Conservation (phyloP, 2,797 vertebrate species). For the Argyrosomus regius region DNA sequence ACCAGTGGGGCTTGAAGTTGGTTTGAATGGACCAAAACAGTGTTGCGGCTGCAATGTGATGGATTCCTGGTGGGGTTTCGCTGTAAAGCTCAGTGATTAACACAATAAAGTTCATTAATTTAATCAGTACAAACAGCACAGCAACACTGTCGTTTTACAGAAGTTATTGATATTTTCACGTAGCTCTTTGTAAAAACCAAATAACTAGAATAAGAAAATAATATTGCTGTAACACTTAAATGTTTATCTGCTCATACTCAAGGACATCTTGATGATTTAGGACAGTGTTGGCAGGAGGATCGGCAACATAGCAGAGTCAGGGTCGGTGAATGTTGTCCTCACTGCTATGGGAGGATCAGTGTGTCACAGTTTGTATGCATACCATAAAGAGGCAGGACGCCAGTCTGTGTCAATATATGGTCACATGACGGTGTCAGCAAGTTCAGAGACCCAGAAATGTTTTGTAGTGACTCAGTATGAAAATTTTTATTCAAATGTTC, state of each 20-base stretch:
- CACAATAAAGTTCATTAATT: background rate
- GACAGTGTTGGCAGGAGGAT: background rate
- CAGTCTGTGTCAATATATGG: background rate
- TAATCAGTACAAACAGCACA: background rate
- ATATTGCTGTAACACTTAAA: background rate
- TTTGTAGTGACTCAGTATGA: background rate
- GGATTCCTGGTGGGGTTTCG: too few relatives aligned
- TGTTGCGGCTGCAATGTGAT: too few relatives aligned
- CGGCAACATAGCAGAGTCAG: background rate
- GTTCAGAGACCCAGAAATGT: background rate
- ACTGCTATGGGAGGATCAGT: background rate
- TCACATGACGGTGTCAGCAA: background rate
- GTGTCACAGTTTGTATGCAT: background rate
- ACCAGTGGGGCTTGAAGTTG: too few relatives aligned
- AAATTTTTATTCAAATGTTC: background rate
- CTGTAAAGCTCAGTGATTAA: background rate
- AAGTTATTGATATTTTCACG: background rate
- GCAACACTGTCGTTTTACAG: background rate
- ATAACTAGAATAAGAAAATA: too few relatives aligned
- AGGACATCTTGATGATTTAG: constrained; percentile 1
- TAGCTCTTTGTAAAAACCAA: background rate
- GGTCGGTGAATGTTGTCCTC: background rate
- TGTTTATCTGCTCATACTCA: background rate
- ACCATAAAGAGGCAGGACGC: background rate
- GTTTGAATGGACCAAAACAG: too few relatives aligned